Evolutionary conservation across 2,113 vertebrate species (phyloP).

Genomic region (Erythrocercus mccallii): DNA sequence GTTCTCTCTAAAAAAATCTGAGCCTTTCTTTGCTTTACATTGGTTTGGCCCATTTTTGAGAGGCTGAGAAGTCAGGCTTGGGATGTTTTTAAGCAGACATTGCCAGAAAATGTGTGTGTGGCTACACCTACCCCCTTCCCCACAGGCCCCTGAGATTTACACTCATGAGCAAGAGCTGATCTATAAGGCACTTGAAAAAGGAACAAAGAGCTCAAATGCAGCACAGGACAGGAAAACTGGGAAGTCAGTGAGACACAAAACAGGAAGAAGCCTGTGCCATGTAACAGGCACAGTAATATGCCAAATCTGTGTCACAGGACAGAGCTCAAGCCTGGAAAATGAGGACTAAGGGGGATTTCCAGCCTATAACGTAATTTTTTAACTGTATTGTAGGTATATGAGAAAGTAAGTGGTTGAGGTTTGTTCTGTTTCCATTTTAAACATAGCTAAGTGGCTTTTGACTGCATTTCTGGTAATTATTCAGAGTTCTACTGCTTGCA

Average conservation of each 20-base stretch:
- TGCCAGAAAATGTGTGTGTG: background rate
- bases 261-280: conserved; percentile 19
- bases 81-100: background rate
- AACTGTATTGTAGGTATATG: background rate
- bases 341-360: background rate
- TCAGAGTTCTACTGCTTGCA: background rate
- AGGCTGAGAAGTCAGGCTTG: background rate
- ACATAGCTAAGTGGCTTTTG: background rate
- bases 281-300: background rate
- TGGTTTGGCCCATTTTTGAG: background rate
- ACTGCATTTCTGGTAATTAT: background rate
- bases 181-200: background rate
- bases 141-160: background rate
- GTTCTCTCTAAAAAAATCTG: background rate
- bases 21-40: background rate
- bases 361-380: background rate
- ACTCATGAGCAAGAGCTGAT: background rate
- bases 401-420: background rate
- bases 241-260: background rate
- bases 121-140: background rate
- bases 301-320: background rate
- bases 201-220: background rate
- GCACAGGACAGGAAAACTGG: background rate
- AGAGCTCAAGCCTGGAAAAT: background rate
- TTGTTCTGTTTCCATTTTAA: background rate